Base-by-base conservation (phyloP, 2,888 invertebrate genomes). In the Tetranychus piercei region DNA sequence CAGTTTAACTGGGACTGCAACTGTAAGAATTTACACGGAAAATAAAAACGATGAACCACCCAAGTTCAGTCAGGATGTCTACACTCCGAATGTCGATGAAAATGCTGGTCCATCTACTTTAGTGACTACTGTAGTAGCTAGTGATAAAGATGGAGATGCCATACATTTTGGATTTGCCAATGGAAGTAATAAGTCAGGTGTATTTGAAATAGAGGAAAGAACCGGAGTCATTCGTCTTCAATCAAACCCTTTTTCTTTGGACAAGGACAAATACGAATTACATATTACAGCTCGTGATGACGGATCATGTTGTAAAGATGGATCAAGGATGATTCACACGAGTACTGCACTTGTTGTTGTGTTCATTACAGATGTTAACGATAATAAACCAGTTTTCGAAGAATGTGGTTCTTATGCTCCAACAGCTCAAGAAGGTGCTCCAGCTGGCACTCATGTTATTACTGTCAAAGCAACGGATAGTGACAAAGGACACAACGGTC, bases 31-130 rank as follows among this genome's bases (percentile, higher is more conserved):
- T 75, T 94, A 94, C 81, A 95, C 95, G n/a, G 94, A 94, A 81
- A 96, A 96, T 81, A 94, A 94, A 83, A 96, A 96, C 83, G 96
- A 96, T 81, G 95, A 96, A 83, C 92, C 93, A 81, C 96, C 96
- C 0, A 94, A 93, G 82, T 94, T 94, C 82, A 93, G 93, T 0
- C 94, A 94, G 81, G 93, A 94, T 85, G 94, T 94, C 4, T 94
- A 94, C 83, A 94, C 94, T 1, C 94, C 94, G 0, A 94, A 94
- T 83, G 94, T 94, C 1, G 94, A 94, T 81, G 94, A 94, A 83
- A 94, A 94, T 82, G 94, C 94, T 11, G 94, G 94, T 0, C 92
- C 94, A 0, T 94, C 93, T 80, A 94, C 95, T 6, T 85, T 95
- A 71, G 94, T 96, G 0, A 95, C 95, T 8, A 95, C 95, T 0